Evolutionary conservation across 2,797 vertebrate species (phyloP).

Genomic region (Mormyrus hasselquistii): DNA sequence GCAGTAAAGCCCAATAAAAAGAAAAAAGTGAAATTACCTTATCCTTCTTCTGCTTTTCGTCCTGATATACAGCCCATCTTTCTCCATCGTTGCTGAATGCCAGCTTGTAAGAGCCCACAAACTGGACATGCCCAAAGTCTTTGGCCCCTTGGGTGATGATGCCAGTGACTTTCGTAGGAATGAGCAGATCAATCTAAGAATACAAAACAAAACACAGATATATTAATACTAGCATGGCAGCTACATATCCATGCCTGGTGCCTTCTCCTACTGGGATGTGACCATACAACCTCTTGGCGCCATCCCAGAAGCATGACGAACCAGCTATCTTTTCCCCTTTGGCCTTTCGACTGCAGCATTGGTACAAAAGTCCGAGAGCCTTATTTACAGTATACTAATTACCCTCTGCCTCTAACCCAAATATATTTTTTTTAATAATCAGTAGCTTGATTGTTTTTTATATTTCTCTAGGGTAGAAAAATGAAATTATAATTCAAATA

Average conservation of each 20-base stretch:
- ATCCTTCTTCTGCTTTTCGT: slow-evolving; percentile 75
- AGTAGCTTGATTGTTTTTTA: not conserved
- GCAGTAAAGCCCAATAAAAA: not conserved
- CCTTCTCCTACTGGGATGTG: not conserved
- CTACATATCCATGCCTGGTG: not conserved
- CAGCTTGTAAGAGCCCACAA: slow-evolving; percentile 77
- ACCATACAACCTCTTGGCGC: not conserved
- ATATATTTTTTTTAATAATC: too few species aligned
- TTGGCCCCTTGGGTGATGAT: slow-evolving; percentile 82
- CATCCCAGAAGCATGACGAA: not conserved
- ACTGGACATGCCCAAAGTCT: slow-evolving; percentile 78
- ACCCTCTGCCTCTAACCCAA: not conserved
- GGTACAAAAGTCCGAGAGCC: not conserved
- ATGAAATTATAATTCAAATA: not conserved
- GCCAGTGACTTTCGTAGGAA: slow-evolving; percentile 74
- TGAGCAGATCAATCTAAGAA: slow-evolving; percentile 68
- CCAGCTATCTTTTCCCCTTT: not conserved
- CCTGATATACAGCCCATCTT: slow-evolving; percentile 71
- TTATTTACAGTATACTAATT: not conserved
- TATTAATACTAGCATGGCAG: not conserved
- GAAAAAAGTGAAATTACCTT: slow-evolving; percentile 57
- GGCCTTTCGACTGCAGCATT: not conserved
- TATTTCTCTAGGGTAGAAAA: not conserved
- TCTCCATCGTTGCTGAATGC: slow-evolving; percentile 74
- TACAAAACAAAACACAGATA: not conserved